Evolutionary conservation across 1,140 invertebrate species (phyloP).

Genomic region (Drosophila aff.): DNA sequence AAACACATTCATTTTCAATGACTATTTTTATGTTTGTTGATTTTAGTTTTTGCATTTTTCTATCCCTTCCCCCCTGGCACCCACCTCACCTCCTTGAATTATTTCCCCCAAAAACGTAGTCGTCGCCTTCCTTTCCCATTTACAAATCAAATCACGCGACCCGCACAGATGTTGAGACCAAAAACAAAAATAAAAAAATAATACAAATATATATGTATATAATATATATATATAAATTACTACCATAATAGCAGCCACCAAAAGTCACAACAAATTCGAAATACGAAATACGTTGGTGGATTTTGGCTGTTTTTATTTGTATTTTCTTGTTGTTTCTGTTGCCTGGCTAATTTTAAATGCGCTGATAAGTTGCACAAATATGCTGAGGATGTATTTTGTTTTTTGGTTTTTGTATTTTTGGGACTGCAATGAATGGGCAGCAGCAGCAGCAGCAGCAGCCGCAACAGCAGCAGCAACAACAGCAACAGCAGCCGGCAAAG

Average conservation of each 20-base stretch:
- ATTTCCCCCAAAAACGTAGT: constrained; percentile 9
- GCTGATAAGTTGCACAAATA: constrained; percentile 82
- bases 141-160: constrained; percentile 82
- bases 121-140: constrained; percentile 61
- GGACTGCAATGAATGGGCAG: constrained; percentile 59
- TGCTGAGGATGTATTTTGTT: constrained; percentile 65
- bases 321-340: constrained; percentile 13
- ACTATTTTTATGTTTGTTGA: constrained; percentile 75
- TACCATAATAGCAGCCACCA: constrained; percentile 17
- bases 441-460: background rate
- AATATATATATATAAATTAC: constrained; percentile 4
- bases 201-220: background rate
- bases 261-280: constrained; percentile 38
- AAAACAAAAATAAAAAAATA: constrained; percentile 6
- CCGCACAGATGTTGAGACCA: constrained; percentile 59
- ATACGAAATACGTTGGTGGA: constrained; percentile 54
- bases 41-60: constrained; percentile 75
- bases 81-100: background rate
- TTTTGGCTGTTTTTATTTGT: constrained; percentile 15
- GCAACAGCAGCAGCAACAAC: constrained; percentile 9
- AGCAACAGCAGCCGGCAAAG: constrained; percentile 32
- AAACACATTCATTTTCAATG: constrained; percentile 74
- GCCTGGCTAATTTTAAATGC: constrained; percentile 77
- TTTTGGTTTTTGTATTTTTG: constrained; percentile 30
- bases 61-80: background rate